Evolutionary conservation across 1,140 invertebrate species (phyloP).

Genomic region (Eupeodes corollae): DNA sequence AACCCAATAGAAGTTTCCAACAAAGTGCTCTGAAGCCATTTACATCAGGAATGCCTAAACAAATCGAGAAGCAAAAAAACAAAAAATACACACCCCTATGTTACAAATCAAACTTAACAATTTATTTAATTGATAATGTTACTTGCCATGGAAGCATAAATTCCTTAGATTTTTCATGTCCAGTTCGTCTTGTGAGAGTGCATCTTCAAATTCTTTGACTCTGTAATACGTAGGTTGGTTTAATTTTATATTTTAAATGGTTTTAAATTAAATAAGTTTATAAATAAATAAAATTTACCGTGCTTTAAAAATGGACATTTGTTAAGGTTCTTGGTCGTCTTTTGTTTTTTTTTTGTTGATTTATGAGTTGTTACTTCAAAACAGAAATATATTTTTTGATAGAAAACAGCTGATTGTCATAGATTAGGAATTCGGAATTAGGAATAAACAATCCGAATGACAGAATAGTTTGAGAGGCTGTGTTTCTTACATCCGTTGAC

Average conservation of each 20-base stretch:
- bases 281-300: constrained; percentile 14
- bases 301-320: constrained; percentile 35
- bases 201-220: constrained; percentile 61
- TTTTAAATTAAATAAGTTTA: background rate
- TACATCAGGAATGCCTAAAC: constrained; percentile 69
- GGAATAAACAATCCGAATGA: no score
- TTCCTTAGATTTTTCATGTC: constrained; percentile 50
- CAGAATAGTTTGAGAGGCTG: no score
- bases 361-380: no score
- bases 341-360: no score
- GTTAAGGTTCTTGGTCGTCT: no score
- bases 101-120: background rate
- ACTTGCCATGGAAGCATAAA: constrained; percentile 65
- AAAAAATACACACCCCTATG: background rate
- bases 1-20: constrained; percentile 76
- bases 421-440: no score
- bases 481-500: no score
- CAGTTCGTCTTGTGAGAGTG: constrained; percentile 54
- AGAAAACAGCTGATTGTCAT: no score
- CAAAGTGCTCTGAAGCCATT: constrained; percentile 61
- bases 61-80: constrained; percentile 6
- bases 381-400: no score
- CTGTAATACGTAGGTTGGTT: constrained; percentile 36
- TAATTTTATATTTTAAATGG: background rate
- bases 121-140: constrained; percentile 2